Evolutionary conservation across 2,113 vertebrate genomes (phyloP).

Genomic region (Pelecanoides urinatrix): DNA sequence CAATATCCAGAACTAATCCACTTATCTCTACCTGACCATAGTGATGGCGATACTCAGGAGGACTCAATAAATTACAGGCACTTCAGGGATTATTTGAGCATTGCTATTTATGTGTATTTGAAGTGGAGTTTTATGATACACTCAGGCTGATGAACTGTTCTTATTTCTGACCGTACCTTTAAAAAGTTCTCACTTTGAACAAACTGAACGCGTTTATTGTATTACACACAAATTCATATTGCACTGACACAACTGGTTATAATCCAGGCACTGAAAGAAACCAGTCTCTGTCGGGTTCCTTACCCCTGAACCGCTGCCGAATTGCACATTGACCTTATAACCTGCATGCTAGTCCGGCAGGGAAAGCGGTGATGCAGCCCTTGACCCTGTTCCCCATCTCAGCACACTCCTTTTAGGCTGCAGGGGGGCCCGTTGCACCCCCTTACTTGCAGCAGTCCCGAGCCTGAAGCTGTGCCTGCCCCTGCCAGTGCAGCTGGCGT

Average conservation of each 20-base stretch:
- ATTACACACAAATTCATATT: background rate
- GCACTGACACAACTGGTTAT: background rate
- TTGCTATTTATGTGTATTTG: background rate
- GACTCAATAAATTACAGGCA: slow-evolving; percentile 7
- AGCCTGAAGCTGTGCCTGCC: background rate
- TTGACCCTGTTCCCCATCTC: background rate
- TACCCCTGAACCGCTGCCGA: background rate
- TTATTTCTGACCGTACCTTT: background rate
- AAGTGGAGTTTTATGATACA: background rate
- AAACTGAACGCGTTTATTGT: background rate
- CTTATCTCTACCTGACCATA: slow-evolving; percentile 50
- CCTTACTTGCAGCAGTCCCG: accelerated
- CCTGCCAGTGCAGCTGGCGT: background rate
- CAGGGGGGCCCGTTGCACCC: background rate
- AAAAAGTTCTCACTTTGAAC: background rate
- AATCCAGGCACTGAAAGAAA: background rate
- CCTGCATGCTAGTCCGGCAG: no score
- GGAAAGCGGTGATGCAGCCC: background rate
- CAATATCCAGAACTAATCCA: slow-evolving; percentile 60
- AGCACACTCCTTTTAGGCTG: background rate
- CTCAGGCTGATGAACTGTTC: background rate
- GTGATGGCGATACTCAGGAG: background rate
- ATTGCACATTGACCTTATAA: background rate
- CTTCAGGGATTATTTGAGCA: slow-evolving; percentile 18
- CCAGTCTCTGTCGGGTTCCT: background rate